phyloP scores from a whole-genome alignment of 2,113 vertebrate species.

The Eretmochelys imbricata region DNA sequence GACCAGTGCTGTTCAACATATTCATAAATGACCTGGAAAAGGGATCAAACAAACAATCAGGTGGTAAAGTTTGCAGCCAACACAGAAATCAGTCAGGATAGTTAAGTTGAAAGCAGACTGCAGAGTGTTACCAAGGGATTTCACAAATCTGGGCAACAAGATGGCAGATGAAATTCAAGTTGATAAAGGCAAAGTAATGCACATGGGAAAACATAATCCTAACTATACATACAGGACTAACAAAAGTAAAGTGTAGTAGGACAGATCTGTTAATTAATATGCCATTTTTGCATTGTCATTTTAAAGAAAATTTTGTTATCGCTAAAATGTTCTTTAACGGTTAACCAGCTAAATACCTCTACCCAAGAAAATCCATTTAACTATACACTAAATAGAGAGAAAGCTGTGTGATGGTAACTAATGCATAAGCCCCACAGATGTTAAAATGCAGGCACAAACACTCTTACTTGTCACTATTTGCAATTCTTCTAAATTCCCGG shows the following conservation, averaged over 20 bases:
- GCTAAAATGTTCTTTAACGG: background rate
- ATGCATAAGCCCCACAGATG: fast-evolving
- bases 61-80: background rate
- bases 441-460: background rate
- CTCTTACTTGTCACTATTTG: conserved; percentile 93
- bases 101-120: background rate
- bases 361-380: background rate
- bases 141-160: background rate
- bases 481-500: conserved; percentile 91
- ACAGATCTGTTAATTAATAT: background rate
- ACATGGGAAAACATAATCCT: background rate
- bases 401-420: background rate
- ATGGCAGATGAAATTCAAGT: background rate
- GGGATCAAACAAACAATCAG: background rate
- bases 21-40: background rate
- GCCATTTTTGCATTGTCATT: background rate
- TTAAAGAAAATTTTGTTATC: background rate
- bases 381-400: background rate
- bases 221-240: background rate
- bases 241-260: background rate
- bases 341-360: background rate
- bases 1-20: background rate
- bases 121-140: background rate
- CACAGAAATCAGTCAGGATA: background rate
- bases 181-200: background rate